Percentiles rank a stretch among this genome's conserved stretches.
Evolutionary conservation across 2,888 invertebrate genomes (phyloP).

Genomic region (Ophraella communa): DNA sequence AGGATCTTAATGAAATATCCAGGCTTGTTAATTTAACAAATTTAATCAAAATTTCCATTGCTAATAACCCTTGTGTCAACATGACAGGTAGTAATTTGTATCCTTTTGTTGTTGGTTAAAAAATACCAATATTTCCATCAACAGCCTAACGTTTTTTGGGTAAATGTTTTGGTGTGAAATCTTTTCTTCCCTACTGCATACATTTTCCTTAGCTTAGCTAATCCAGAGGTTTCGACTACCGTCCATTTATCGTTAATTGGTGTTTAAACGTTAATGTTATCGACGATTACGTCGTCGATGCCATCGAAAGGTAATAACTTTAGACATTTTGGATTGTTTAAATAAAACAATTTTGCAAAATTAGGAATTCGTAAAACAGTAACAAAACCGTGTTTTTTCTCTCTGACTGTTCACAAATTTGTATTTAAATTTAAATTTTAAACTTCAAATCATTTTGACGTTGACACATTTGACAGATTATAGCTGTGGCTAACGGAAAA

Average conservation of each 20-base stretch:
- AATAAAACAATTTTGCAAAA: too few species aligned
- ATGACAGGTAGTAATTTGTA: slow-evolving; percentile 81
- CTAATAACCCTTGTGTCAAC: slow-evolving; percentile 86
- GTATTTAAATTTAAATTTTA: too few species aligned
- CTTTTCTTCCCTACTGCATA: slow-evolving; percentile 43
- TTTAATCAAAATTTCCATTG: slow-evolving; percentile 82
- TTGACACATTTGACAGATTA: too few species aligned
- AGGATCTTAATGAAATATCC: slow-evolving; percentile 85
- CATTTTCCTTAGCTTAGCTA: slow-evolving; percentile 52
- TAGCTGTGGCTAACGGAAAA: too few species aligned
- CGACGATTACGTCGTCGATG: slow-evolving; percentile 88
- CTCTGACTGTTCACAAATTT: too few species aligned
- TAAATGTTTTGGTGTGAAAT: too few species aligned
- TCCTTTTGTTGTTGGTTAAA: slow-evolving; percentile 71
- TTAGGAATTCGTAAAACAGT: too few species aligned
- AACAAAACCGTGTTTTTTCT: too few species aligned
- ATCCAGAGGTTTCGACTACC: slow-evolving; percentile 84
- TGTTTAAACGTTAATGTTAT: slow-evolving; percentile 86
- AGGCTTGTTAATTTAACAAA: slow-evolving; percentile 78
- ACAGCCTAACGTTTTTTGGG: not conserved
- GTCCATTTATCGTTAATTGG: slow-evolving; percentile 94
- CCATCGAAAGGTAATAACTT: slow-evolving; percentile 79
- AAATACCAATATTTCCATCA: too few species aligned
- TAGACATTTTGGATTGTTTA: not conserved
- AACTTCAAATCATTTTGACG: too few species aligned